phyloP scores from a whole-genome alignment of 2,888 invertebrate genomes.

The Nymphalis c-album region DNA sequence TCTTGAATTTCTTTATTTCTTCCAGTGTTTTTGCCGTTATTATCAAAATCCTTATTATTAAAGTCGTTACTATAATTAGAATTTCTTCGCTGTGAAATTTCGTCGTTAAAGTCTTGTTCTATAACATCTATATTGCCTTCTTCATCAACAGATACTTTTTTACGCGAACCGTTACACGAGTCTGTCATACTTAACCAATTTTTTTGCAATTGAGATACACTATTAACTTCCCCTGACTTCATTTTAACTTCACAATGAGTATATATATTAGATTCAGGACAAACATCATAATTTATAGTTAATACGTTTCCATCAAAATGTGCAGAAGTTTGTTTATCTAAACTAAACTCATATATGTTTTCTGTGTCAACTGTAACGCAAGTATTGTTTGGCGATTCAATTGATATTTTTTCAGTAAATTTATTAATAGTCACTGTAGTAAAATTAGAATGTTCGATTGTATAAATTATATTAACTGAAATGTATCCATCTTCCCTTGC shows the following conservation, averaged over 20 bases:
- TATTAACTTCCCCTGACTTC: slow-evolving; percentile 46
- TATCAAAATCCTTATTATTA: slow-evolving; percentile 30
- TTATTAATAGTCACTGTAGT: slow-evolving; percentile 75
- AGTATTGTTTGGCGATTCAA: slow-evolving; percentile 65
- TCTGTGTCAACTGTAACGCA: slow-evolving; percentile 51
- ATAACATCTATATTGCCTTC: slow-evolving; percentile 60
- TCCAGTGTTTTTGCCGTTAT: slow-evolving; percentile 26
- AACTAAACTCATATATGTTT: slow-evolving; percentile 58
- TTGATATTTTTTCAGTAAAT: slow-evolving; percentile 52
- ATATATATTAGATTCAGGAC: slow-evolving; percentile 55
- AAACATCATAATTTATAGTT: slow-evolving; percentile 59
- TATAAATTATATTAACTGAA: slow-evolving; percentile 59
- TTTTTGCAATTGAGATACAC: slow-evolving; percentile 47
- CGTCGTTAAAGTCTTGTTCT: slow-evolving; percentile 50
- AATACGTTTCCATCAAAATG: slow-evolving; percentile 62
- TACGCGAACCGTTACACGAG: slow-evolving; percentile 51
- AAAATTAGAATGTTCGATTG: slow-evolving; percentile 77
- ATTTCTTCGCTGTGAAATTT: slow-evolving; percentile 43
- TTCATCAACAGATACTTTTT: slow-evolving; percentile 58
- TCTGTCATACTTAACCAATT: slow-evolving; percentile 68
- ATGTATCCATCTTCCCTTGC: slow-evolving; percentile 62
- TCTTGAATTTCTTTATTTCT: slow-evolving; percentile 48
- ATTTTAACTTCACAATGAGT: slow-evolving; percentile 62
- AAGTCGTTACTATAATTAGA: slow-evolving; percentile 37
- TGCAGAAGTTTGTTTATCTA: slow-evolving; percentile 61